Evolutionary conservation across 1,140 invertebrate genomes (phyloP).

Genomic region (Hermetia illucens): DNA sequence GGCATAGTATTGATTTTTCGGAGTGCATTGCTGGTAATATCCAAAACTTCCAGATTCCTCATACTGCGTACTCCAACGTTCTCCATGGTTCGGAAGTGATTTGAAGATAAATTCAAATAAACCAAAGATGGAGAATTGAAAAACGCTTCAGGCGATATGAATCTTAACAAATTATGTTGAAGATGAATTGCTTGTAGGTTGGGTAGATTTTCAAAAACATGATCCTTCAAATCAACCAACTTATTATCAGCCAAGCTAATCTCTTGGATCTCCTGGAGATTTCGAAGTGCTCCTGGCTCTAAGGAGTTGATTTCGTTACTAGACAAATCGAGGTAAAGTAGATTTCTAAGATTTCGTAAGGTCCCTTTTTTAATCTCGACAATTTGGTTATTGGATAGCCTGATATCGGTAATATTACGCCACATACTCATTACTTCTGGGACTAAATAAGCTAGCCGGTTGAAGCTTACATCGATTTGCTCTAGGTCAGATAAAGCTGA

Average conservation of each 20-base stretch:
- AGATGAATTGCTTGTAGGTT: slow-evolving; percentile 59
- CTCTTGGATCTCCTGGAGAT: slow-evolving; percentile 59
- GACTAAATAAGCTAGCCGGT: slow-evolving; percentile 55
- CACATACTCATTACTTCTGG: slow-evolving; percentile 50
- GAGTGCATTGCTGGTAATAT: slow-evolving; percentile 65
- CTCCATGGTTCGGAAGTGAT: slow-evolving; percentile 53
- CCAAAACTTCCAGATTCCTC: slow-evolving; percentile 62
- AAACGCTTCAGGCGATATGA: slow-evolving; percentile 62
- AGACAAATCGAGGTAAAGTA: slow-evolving; percentile 61
- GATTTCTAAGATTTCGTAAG: slow-evolving; percentile 52
- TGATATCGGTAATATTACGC: slow-evolving; percentile 47
- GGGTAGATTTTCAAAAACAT: slow-evolving; percentile 61
- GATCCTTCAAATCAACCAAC: slow-evolving; percentile 51
- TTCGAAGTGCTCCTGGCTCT: slow-evolving; percentile 58
- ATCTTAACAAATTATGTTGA: slow-evolving; percentile 61
- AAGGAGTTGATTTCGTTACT: slow-evolving; percentile 68
- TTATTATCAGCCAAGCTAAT: slow-evolving; percentile 64
- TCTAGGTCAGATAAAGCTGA: slow-evolving; percentile 49
- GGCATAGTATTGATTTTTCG: slow-evolving; percentile 47
- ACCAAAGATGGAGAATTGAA: slow-evolving; percentile 59
- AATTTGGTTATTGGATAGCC: slow-evolving; percentile 60
- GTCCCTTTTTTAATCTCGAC: slow-evolving; percentile 51
- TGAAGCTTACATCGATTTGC: slow-evolving; percentile 62
- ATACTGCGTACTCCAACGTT: slow-evolving; percentile 55
- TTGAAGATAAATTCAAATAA: slow-evolving; percentile 68